Percentiles rank a stretch among this genome's conserved stretches.
phyloP scores from a whole-genome alignment of 2,888 invertebrate species.

The Hydrotaea cyrtoneurina region DNA sequence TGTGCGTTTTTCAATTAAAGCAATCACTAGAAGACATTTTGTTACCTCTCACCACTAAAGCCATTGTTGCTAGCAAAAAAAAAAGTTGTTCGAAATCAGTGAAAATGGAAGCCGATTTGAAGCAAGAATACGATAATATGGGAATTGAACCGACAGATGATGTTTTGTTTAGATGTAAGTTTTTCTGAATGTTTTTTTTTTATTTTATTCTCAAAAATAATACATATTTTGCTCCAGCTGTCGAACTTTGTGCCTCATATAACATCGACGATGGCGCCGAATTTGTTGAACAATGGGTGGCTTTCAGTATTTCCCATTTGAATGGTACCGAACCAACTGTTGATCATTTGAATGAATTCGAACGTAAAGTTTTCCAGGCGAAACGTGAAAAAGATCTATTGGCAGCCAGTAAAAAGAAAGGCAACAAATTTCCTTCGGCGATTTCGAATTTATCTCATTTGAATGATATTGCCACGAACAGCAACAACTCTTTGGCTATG shows the following conservation, averaged over 20 bases:
- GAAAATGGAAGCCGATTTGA: conserved; percentile 76
- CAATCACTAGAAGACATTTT: not conserved
- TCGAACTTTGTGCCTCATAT: conserved; percentile 77
- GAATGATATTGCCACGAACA: conserved; percentile 53
- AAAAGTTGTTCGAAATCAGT: not conserved
- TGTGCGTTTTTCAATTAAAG: conserved; percentile 34
- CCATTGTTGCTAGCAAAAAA: not conserved
- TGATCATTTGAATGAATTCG: conserved; percentile 84
- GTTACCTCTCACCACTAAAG: not conserved
- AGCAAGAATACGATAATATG: conserved; percentile 85
- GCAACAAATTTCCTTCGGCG: conserved; percentile 61
- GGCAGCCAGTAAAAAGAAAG: conserved; percentile 70
- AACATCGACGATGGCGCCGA: conserved; percentile 85
- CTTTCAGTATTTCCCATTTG: conserved; percentile 86
- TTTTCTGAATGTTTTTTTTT: not conserved
- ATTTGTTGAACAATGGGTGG: conserved; percentile 90
- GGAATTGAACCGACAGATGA: conserved; percentile 83
- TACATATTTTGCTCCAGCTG: conserved; percentile 37
- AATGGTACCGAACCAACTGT: conserved; percentile 84
- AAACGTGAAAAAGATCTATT: conserved; percentile 80
- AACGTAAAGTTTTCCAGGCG: conserved; percentile 84
- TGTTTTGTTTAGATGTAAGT: conserved; percentile 84
- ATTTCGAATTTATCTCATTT: conserved; percentile 65
- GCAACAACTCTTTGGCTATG: conserved; percentile 71
- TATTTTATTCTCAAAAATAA: not conserved